A percentile compares a stretch with the other conserved stretches of the same genome.
Evolutionary conservation across 2,113 vertebrate genomes (phyloP).

Genomic region (Aldabrachelys gigantea): DNA sequence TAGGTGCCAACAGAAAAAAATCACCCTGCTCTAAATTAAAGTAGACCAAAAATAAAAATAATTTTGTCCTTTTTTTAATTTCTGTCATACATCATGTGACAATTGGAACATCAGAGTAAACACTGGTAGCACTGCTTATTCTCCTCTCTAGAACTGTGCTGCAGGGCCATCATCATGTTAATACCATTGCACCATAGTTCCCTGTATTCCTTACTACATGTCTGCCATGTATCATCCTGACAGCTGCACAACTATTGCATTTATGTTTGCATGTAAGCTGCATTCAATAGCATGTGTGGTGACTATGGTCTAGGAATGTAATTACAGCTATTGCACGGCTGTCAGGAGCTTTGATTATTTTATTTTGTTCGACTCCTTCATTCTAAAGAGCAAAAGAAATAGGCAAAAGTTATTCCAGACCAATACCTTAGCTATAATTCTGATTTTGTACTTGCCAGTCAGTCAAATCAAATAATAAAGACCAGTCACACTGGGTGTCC

Average conservation of each 20-base stretch:
- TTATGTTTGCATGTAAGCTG: not conserved
- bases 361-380: not conserved
- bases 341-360: not conserved
- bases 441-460: not conserved
- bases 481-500: not conserved
- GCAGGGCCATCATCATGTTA: not conserved
- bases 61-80: not conserved
- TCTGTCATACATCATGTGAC: not conserved
- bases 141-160: not conserved
- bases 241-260: not conserved
- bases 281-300: not conserved
- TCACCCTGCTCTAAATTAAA: not conserved
- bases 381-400: not conserved
- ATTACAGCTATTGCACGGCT: not conserved
- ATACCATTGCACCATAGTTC: fast-evolving
- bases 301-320: not conserved
- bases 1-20: not conserved
- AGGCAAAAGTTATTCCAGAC: not conserved
- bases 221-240: not conserved
- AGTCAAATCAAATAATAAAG: not conserved
- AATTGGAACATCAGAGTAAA: not conserved
- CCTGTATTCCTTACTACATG: too few species aligned
- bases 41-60: not conserved
- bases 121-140: fast-evolving
- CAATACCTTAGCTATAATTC: not conserved